Conservation (phyloP, 2,797 vertebrate species). For the Sebastes kiyomatsui region DNA sequence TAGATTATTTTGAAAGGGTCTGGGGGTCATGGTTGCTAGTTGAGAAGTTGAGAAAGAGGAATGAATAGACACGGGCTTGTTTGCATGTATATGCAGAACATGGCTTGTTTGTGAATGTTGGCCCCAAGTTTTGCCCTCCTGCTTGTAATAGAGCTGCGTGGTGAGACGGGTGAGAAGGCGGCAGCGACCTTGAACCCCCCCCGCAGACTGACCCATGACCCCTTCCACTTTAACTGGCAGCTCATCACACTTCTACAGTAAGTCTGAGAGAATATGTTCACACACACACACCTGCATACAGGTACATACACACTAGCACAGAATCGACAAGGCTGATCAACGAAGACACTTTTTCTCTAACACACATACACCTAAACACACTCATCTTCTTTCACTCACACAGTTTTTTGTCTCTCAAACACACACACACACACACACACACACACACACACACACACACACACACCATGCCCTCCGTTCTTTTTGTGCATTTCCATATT, state of each 20-base stretch:
- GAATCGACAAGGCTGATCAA: conserved; percentile 22
- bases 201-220: conserved; percentile 52
- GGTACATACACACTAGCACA: background rate
- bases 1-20: conserved; percentile 51
- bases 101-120: conserved; percentile 63
- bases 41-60: conserved; percentile 15
- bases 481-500: conserved; percentile 37
- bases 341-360: background rate
- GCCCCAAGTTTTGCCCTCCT: conserved; percentile 12
- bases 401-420: conserved; percentile 16
- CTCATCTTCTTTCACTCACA: conserved; percentile 10
- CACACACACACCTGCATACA: conserved; percentile 7
- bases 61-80: conserved; percentile 48
- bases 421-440: conserved; percentile 7
- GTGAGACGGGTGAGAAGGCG: conserved; percentile 5
- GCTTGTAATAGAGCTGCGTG: conserved; percentile 38
- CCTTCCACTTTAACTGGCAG: conserved; percentile 60
- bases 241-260: conserved; percentile 34
- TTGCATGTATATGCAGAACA: conserved; percentile 61
- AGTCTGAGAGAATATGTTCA: conserved; percentile 19
- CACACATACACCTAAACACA: conserved; percentile 3
- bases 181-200: conserved; percentile 46
- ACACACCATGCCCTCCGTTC: background rate
- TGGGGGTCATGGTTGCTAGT: conserved; percentile 51
- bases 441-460: conserved; percentile 7